Conservation (phyloP, 2,797 vertebrate species). For the Picus viridis region DNA sequence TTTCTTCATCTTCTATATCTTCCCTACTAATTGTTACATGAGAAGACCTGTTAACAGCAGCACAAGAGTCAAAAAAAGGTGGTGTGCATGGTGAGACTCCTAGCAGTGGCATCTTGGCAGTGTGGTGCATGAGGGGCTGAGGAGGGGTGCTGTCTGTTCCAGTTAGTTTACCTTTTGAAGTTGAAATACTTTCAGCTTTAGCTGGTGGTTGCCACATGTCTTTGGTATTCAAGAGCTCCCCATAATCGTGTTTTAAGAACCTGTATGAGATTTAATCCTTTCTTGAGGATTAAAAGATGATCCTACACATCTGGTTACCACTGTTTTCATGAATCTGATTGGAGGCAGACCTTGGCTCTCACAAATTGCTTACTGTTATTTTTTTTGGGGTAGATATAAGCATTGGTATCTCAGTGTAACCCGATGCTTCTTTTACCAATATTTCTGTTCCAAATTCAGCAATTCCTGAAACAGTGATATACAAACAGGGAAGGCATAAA, state of each 20-base stretch:
- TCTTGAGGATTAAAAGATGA: neutral
- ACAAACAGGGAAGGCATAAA: neutral
- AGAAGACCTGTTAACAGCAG: neutral
- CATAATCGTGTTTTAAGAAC: neutral
- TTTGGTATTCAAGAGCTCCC: neutral
- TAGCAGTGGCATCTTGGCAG: rapidly evolving
- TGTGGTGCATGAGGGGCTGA: neutral
- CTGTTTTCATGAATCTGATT: neutral
- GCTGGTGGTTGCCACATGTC: rapidly evolving
- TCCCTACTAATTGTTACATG: rapidly evolving
- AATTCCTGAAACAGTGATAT: neutral
- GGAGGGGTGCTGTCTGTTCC: rapidly evolving
- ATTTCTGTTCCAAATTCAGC: neutral
- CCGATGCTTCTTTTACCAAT: neutral
- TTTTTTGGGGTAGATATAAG: neutral
- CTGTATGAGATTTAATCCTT: neutral
- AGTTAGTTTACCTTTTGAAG: neutral
- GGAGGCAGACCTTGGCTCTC: neutral
- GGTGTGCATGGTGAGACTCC: rapidly evolving
- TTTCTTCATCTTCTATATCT: neutral
- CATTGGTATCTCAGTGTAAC: neutral
- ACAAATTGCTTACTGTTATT: neutral
- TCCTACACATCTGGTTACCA: rapidly evolving
- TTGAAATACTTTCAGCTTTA: rapidly evolving
- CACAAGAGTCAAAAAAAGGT: rapidly evolving